phyloP scores from a whole-genome alignment of 2,113 vertebrate genomes.

The Muntiacus muntjak region DNA sequence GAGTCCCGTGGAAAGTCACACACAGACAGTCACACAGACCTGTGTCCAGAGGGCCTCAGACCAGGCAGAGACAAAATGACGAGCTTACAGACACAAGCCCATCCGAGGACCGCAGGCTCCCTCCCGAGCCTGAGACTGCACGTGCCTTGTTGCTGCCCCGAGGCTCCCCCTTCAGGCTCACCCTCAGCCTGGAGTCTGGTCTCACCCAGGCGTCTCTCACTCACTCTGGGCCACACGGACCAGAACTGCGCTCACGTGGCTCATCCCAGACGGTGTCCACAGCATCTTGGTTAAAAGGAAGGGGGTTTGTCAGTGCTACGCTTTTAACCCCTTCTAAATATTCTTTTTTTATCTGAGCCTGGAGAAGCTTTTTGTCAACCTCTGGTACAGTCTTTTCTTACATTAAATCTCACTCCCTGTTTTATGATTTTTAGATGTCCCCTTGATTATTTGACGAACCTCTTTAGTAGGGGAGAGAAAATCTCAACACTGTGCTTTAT shows the following conservation, averaged over 20 bases:
- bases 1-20: neutral
- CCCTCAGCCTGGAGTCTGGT: neutral
- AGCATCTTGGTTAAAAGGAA: neutral
- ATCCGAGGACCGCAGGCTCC: neutral
- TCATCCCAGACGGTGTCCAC: rapidly evolving
- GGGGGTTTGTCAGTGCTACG: neutral
- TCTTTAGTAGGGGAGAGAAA: neutral
- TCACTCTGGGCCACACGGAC: neutral
- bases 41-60: neutral
- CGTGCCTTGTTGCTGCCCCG: neutral
- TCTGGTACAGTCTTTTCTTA: neutral
- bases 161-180: neutral
- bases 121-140: neutral
- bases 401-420: neutral
- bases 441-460: neutral
- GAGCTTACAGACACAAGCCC: neutral
- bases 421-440: neutral
- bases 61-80: neutral
- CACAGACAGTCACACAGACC: too few species aligned
- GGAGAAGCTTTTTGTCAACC: neutral
- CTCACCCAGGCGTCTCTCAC: neutral
- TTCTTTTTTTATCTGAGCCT: neutral
- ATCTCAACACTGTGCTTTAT: neutral
- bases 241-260: neutral
- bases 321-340: neutral